Conservation (phyloP, 1,140 invertebrate species). For the Hydropsyche tenuis region DNA sequence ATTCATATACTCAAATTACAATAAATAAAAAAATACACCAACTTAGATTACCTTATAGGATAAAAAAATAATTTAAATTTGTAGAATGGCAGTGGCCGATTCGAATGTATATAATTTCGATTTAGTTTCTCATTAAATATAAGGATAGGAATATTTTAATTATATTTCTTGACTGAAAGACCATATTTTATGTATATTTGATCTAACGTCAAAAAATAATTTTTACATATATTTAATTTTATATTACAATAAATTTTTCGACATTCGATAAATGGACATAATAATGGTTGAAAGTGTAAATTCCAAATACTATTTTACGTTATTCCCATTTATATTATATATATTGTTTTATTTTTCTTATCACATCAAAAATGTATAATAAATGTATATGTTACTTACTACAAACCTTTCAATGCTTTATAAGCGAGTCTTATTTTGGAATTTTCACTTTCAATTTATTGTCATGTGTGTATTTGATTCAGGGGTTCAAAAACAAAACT, state of each 20-base stretch:
- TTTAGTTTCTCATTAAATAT: conserved; percentile 47
- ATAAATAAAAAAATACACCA: conserved; percentile 47
- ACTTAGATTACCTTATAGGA: conserved; percentile 50
- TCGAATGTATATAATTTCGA: conserved; percentile 49
- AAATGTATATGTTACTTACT: too few relatives aligned
- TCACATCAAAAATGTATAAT: neutral
- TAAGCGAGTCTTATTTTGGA: too few relatives aligned
- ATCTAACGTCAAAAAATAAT: conserved; percentile 15
- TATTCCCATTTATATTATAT: neutral
- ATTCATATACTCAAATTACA: conserved; percentile 29
- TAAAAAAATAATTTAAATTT: conserved; percentile 40
- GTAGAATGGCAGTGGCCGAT: conserved; percentile 37
- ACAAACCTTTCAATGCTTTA: too few relatives aligned
- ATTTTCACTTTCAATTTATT: too few relatives aligned
- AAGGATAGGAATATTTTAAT: conserved; percentile 49
- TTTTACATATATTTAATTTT: too few relatives aligned
- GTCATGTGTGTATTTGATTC: too few relatives aligned
- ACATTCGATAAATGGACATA: too few relatives aligned
- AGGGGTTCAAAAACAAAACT: too few relatives aligned
- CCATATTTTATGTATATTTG: conserved; percentile 40
- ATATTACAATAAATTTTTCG: too few relatives aligned
- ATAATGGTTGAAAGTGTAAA: too few relatives aligned
- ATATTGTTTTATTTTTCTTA: neutral
- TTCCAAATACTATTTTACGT: too few relatives aligned
- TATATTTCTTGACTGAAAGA: conserved; percentile 51